A percentile compares a stretch with the other conserved stretches of the same genome.
phyloP scores from a whole-genome alignment of 2,113 vertebrate species.

The Gallinago media region DNA sequence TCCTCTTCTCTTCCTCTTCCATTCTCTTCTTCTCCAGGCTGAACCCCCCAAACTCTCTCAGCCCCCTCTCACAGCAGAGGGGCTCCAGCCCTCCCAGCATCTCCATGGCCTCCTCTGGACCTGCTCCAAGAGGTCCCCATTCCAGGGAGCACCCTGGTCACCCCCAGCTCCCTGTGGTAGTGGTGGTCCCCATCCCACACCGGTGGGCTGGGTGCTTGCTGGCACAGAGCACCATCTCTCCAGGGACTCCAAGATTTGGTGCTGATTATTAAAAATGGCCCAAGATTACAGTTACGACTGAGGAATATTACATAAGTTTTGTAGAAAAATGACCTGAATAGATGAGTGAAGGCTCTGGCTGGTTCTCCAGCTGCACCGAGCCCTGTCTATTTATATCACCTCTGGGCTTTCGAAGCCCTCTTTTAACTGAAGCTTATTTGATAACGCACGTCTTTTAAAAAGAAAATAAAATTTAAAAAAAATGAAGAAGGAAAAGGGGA shows the following conservation, averaged over 20 bases:
- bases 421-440: constrained; percentile 53
- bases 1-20: too few relatives aligned
- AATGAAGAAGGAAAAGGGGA: background rate
- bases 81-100: background rate
- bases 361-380: constrained; percentile 47
- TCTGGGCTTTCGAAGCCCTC: constrained; percentile 37
- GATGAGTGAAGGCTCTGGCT: constrained; percentile 45
- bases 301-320: constrained; percentile 3
- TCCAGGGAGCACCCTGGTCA: background rate
- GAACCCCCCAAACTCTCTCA: background rate
- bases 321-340: constrained; percentile 59
- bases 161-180: background rate
- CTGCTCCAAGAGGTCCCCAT: background rate
- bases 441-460: constrained; percentile 45
- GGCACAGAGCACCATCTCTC: background rate
- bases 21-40: background rate
- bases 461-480: background rate
- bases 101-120: background rate
- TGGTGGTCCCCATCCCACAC: background rate
- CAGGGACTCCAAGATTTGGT: background rate
- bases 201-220: background rate
- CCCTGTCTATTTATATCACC: constrained; percentile 59
- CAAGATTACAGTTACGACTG: background rate
- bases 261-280: background rate
- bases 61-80: background rate